phyloP scores from a whole-genome alignment of 2,113 vertebrate genomes.

The Grus americana region DNA sequence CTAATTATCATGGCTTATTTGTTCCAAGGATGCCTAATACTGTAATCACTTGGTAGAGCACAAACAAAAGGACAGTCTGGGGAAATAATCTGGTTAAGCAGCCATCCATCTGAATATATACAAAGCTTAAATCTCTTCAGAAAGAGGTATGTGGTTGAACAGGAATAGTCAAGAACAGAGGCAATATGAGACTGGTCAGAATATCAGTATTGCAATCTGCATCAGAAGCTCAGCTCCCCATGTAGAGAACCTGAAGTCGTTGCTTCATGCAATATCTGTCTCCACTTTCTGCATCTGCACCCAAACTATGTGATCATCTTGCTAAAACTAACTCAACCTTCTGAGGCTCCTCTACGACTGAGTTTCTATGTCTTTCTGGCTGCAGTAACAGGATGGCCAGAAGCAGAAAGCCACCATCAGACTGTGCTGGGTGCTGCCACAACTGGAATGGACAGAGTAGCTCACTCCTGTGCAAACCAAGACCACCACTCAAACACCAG shows the following conservation, averaged over 20 bases:
- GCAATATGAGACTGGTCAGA: not conserved
- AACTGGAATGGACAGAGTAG: not conserved
- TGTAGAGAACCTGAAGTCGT: not conserved
- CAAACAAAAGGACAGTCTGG: not conserved
- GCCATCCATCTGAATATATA: not conserved
- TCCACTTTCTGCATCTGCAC: not conserved
- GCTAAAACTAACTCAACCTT: not conserved
- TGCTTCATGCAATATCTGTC: not conserved
- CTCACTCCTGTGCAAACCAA: not conserved
- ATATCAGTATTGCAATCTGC: not conserved
- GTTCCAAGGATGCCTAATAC: not conserved
- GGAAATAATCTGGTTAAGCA: not conserved
- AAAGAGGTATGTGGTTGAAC: not conserved
- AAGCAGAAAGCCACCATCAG: not conserved
- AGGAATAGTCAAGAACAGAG: not conserved
- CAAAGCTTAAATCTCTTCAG: not conserved
- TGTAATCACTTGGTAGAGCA: not conserved
- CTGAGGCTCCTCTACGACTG: not conserved
- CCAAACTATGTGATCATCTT: not conserved
- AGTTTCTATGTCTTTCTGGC: not conserved
- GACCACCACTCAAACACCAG: not conserved
- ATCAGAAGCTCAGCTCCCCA: not conserved
- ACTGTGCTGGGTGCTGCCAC: not conserved
- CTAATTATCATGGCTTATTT: not conserved
- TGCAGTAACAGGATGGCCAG: not conserved